Conservation (phyloP, 2,113 vertebrate genomes). For the Urocynchramus pylzowi region DNA sequence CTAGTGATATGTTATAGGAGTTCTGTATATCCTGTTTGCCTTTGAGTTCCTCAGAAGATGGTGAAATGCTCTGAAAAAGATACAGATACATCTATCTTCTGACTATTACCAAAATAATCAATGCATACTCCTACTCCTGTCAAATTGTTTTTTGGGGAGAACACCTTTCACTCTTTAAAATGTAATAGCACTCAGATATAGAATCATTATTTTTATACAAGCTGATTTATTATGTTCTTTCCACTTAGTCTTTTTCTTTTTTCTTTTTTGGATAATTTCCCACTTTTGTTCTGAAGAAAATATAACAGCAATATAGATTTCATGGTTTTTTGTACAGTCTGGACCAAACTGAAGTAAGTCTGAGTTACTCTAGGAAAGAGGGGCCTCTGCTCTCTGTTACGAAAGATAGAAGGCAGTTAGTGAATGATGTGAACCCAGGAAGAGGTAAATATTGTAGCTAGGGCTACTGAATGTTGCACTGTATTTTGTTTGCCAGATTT, state of each 20-base stretch:
- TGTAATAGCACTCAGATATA: background rate
- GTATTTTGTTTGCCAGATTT: background rate
- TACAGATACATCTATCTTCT: background rate
- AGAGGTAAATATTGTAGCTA: background rate
- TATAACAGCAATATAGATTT: background rate
- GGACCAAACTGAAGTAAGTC: background rate
- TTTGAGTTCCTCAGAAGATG: background rate
- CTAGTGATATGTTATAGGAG: background rate
- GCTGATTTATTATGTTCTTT: background rate
- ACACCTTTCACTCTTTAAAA: background rate
- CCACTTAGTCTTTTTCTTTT: background rate
- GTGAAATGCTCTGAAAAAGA: background rate
- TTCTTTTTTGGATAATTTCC: background rate
- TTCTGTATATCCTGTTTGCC: background rate
- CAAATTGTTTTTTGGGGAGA: background rate
- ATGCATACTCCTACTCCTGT: background rate
- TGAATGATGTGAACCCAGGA: background rate
- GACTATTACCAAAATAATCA: background rate
- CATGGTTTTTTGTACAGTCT: background rate
- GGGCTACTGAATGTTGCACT: background rate
- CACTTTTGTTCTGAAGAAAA: background rate
- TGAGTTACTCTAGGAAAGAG: background rate
- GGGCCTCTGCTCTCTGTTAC: background rate
- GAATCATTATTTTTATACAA: background rate
- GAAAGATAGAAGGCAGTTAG: background rate